phyloP scores from a whole-genome alignment of 2,797 vertebrate species.

The Miichthys miiuy region DNA sequence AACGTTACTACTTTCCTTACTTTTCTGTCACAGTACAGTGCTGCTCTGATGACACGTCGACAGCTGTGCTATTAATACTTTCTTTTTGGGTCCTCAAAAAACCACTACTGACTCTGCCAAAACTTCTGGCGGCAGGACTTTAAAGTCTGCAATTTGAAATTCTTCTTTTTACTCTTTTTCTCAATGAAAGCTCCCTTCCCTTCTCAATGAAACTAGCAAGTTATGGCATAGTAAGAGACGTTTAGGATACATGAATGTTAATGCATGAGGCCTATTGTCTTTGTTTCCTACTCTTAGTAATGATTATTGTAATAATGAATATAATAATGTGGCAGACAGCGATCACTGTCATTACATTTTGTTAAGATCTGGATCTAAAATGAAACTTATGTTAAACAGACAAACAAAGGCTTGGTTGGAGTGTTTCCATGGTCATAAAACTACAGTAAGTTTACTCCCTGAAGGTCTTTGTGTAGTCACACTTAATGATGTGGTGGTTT shows the following conservation, averaged over 20 bases:
- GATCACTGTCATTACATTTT: not conserved
- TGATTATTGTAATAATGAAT: not conserved
- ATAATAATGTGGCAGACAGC: not conserved
- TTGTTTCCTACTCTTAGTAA: not conserved
- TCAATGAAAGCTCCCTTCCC: not conserved
- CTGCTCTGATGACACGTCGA: not conserved
- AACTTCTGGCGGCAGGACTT: not conserved
- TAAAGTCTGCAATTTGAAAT: not conserved
- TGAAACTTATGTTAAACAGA: not conserved
- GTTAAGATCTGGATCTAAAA: not conserved
- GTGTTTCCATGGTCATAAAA: not conserved
- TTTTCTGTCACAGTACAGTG: not conserved
- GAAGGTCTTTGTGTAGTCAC: not conserved
- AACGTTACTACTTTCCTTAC: too few relatives aligned
- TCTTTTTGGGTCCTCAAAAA: not conserved
- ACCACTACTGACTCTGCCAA: not conserved
- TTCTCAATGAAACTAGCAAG: too few relatives aligned
- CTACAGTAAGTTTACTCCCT: not conserved
- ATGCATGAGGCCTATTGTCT: not conserved
- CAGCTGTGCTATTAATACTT: not conserved
- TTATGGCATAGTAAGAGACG: not conserved
- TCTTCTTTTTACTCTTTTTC: not conserved
- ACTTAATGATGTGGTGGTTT: not conserved
- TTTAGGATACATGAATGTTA: not conserved
- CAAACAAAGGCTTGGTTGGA: not conserved